Conservation (phyloP, 2,113 vertebrate species). For the Prochilodus magdalenae region DNA sequence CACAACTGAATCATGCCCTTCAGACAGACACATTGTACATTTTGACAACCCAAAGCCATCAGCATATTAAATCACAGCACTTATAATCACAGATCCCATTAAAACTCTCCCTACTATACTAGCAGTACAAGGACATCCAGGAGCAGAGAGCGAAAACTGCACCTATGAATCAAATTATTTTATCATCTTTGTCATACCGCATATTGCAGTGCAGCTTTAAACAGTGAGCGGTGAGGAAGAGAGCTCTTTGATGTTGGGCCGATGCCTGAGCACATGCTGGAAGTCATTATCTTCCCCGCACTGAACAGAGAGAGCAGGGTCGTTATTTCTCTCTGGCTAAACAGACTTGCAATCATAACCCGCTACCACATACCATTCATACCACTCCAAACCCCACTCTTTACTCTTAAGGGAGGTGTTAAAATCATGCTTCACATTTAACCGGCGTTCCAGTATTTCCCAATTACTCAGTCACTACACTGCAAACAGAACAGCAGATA, state of each 20-base stretch:
- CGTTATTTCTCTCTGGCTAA: conserved; percentile 30
- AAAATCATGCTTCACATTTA: conserved; percentile 1
- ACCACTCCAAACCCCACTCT: background rate
- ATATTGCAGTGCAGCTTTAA: conserved; percentile 18
- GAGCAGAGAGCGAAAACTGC: conserved; percentile 25
- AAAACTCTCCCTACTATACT: conserved; percentile 7
- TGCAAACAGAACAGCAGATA: background rate
- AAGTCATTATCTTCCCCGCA: conserved; percentile 34
- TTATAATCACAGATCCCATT: background rate
- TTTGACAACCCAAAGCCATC: conserved; percentile 1
- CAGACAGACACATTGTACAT: background rate
- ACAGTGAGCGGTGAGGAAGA: conserved; percentile 16
- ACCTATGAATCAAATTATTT: conserved; percentile 26
- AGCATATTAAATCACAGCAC: conserved; percentile 45
- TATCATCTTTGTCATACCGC: background rate
- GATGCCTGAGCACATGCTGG: conserved; percentile 6
- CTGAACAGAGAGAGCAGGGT: conserved; percentile 4
- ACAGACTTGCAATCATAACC: conserved; percentile 14
- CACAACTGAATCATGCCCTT: too few species aligned
- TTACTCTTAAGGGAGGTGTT: background rate
- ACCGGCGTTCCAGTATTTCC: background rate
- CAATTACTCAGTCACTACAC: conserved; percentile 7
- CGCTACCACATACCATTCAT: conserved; percentile 8
- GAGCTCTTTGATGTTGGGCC: conserved; percentile 26
- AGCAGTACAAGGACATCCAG: conserved; percentile 21